These are phyloP conservation scores for Anomalospiza imberbis DNA, from an alignment of 2,797 vertebrate genomes.

Conservation along the genomic window DNA sequence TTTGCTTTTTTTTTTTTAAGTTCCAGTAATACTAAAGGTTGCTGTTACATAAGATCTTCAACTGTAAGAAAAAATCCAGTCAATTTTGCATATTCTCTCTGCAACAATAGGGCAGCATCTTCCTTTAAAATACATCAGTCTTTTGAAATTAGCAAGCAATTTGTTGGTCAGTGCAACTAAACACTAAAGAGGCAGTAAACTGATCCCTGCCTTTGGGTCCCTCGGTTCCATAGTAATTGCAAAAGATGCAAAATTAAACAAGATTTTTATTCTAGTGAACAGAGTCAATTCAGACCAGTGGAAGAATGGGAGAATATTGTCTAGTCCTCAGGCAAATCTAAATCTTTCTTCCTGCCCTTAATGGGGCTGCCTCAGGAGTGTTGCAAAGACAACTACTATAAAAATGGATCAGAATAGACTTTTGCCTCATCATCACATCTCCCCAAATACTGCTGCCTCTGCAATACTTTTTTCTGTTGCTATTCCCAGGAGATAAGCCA, in stretches of 20 bases:
- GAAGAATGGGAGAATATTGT: background rate
- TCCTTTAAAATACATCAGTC: background rate
- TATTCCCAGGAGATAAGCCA: background rate
- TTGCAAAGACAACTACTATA: background rate
- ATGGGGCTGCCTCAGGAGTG: background rate
- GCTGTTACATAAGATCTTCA: background rate
- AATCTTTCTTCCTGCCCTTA: background rate
- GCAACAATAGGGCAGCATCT: background rate
- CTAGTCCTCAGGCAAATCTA: background rate
- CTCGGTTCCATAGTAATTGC: background rate
- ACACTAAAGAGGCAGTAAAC: background rate
- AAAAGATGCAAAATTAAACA: conserved; percentile 24
- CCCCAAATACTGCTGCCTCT: background rate
- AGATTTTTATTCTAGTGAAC: background rate
- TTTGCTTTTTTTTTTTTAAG: background rate
- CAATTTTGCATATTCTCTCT: background rate
- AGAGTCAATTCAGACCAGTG: background rate
- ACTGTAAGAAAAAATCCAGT: background rate
- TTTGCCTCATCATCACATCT: background rate
- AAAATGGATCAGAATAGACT: background rate
- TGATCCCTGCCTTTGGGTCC: background rate
- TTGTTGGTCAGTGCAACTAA: background rate
- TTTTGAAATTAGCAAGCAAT: conserved; percentile 15
- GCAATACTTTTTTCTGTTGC: background rate
- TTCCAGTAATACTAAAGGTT: background rate